Conservation (phyloP, 2,797 vertebrate genomes). For the Chlorospingus flavigularis region DNA sequence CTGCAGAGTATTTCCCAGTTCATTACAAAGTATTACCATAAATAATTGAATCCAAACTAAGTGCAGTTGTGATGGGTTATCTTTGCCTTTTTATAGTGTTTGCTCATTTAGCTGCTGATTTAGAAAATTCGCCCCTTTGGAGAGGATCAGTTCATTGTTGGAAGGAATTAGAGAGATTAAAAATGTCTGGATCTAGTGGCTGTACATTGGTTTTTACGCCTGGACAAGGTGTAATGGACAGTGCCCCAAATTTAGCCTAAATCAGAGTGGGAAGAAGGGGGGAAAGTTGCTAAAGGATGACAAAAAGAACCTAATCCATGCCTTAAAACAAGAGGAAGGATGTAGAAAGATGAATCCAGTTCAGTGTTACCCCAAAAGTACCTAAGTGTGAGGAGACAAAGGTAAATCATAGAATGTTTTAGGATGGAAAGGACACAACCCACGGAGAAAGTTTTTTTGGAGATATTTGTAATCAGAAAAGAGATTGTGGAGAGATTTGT, state of each 20-base stretch:
- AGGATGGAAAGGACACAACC: neutral
- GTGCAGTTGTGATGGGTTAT: slow-evolving; percentile 28
- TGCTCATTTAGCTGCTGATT: slow-evolving; percentile 15
- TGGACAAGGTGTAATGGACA: neutral
- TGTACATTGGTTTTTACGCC: neutral
- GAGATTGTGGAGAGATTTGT: neutral
- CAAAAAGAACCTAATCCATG: neutral
- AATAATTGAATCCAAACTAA: slow-evolving; percentile 61
- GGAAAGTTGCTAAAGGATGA: neutral
- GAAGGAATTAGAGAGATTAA: neutral
- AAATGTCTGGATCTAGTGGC: neutral
- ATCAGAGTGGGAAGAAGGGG: neutral
- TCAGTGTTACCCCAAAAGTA: neutral
- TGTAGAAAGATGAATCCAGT: neutral
- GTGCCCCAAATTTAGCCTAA: neutral
- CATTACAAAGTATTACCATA: slow-evolving; percentile 42
- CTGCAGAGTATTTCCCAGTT: slow-evolving; percentile 40
- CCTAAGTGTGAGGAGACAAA: neutral
- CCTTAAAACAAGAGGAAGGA: neutral
- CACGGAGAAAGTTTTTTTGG: neutral
- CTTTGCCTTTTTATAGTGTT: slow-evolving; percentile 7
- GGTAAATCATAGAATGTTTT: neutral
- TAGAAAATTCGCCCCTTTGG: neutral
- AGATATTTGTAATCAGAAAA: neutral
- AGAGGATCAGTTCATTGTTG: neutral